phyloP scores from a whole-genome alignment of 1,140 invertebrate genomes.

The Maconellicoccus hirsutus region DNA sequence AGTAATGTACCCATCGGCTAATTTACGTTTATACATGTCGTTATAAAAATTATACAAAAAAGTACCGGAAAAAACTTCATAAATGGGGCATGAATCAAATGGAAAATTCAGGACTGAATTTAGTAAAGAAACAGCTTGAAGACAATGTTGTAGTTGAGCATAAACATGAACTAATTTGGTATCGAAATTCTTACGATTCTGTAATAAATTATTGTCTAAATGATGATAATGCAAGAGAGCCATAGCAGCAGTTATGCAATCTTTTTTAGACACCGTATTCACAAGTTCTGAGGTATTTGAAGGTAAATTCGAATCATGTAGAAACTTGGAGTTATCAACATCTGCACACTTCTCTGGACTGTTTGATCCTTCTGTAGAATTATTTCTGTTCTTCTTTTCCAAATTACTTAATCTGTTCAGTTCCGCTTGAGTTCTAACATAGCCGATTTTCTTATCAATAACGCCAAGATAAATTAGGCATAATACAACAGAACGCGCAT shows the following conservation, averaged over 20 bases:
- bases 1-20: background rate
- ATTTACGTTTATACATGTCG: slow-evolving; percentile 20
- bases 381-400: background rate
- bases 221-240: background rate
- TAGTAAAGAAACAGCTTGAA: slow-evolving; percentile 22
- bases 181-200: slow-evolving; percentile 23
- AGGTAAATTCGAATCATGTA: background rate
- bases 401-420: background rate
- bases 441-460: slow-evolving; percentile 5
- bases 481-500: background rate
- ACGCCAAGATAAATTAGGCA: background rate
- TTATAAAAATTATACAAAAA: slow-evolving; percentile 25
- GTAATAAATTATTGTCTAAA: background rate
- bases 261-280: background rate
- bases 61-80: slow-evolving; percentile 23
- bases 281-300: background rate
- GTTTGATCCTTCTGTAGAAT: background rate
- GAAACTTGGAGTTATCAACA: background rate
- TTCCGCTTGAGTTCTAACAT: background rate
- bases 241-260: background rate
- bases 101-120: slow-evolving; percentile 25
- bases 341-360: background rate
- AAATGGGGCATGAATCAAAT: slow-evolving; percentile 13
- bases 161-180: slow-evolving; percentile 23
- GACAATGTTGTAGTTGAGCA: slow-evolving; percentile 24